Percentiles rank a stretch among this genome's conserved stretches.
Conservation (phyloP, 1,140 invertebrate species). For the Drosophila ercepeae region DNA sequence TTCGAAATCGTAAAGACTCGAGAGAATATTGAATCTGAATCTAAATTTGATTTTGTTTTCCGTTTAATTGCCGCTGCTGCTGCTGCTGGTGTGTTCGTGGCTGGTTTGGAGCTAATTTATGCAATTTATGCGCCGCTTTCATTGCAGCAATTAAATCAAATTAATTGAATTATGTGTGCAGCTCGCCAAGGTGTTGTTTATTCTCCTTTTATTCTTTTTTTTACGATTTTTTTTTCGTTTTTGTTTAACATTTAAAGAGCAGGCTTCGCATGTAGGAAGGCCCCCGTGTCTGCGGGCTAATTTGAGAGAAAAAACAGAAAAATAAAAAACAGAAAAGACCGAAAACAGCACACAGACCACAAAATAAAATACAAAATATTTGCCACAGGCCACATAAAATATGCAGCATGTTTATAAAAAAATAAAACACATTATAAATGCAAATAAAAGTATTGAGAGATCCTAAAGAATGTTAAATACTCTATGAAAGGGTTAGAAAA, state of each 20-base stretch:
- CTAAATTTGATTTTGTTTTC: background rate
- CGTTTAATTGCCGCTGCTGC: conserved; percentile 16
- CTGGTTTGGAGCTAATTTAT: conserved; percentile 60
- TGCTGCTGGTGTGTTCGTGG: conserved; percentile 11
- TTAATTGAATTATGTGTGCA: conserved; percentile 65
- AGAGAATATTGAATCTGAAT: background rate
- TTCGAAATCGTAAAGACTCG: background rate
- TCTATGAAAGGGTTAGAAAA: background rate
- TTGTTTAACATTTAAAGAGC: conserved; percentile 3
- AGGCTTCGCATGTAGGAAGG: conserved; percentile 51
- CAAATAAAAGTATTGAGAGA: conserved; percentile 32
- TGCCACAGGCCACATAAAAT: conserved; percentile 38
- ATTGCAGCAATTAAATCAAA: conserved; percentile 68
- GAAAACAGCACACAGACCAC: conserved; percentile 9
- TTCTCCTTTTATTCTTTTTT: background rate
- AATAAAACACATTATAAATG: conserved; percentile 48
- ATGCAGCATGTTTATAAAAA: conserved; percentile 23
- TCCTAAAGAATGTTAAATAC: conserved; percentile 15
- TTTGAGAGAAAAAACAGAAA: conserved; percentile 32
- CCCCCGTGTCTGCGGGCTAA: conserved; percentile 51
- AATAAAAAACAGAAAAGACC: conserved; percentile 11
- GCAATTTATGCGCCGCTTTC: conserved; percentile 56
- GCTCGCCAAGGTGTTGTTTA: conserved; percentile 44
- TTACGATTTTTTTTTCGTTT: background rate
- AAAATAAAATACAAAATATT: conserved; percentile 50